Evolutionary conservation across 1,140 invertebrate genomes (phyloP).

Genomic region (Cyrtorhinus lividipennis): DNA sequence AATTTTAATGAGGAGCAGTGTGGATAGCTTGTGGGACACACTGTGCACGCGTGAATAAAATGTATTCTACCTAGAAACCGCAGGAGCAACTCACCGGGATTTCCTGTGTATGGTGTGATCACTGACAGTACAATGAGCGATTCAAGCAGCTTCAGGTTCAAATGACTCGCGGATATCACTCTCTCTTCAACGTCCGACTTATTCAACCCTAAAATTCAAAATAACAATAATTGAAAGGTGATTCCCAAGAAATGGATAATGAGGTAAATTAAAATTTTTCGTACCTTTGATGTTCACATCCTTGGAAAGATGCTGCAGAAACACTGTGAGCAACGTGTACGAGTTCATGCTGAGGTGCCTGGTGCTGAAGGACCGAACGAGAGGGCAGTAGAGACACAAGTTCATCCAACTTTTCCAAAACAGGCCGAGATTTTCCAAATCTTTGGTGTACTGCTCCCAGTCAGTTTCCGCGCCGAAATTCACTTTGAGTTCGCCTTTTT

Average conservation of each 20-base stretch:
- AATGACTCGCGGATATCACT: constrained; percentile 14
- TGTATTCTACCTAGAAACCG: too few species aligned
- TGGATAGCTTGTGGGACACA: too few species aligned
- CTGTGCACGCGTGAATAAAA: too few species aligned
- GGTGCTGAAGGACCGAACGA: constrained; percentile 35
- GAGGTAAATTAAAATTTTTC: too few species aligned
- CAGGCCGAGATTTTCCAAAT: constrained; percentile 23
- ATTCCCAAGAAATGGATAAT: too few species aligned
- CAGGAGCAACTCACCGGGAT: constrained; percentile 22
- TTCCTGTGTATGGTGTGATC: constrained; percentile 21
- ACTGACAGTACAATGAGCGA: constrained; percentile 22
- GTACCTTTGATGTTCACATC: constrained; percentile 11
- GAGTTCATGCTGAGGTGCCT: constrained; percentile 22
- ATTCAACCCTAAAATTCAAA: background rate
- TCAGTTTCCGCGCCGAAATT: background rate
- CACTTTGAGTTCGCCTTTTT: constrained; percentile 5
- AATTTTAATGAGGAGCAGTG: too few species aligned
- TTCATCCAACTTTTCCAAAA: constrained; percentile 43
- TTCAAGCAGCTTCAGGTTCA: constrained; percentile 24
- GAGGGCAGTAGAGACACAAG: constrained; percentile 39
- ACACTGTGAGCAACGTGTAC: constrained; percentile 31
- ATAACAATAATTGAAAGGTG: background rate
- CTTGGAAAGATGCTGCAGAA: constrained; percentile 29
- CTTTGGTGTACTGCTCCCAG: constrained; percentile 10
- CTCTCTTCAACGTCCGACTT: constrained; percentile 15